These are phyloP conservation scores for Centruroides sculpturatus DNA, from an alignment of 1,140 invertebrate species.

Conservation along the genomic window DNA sequence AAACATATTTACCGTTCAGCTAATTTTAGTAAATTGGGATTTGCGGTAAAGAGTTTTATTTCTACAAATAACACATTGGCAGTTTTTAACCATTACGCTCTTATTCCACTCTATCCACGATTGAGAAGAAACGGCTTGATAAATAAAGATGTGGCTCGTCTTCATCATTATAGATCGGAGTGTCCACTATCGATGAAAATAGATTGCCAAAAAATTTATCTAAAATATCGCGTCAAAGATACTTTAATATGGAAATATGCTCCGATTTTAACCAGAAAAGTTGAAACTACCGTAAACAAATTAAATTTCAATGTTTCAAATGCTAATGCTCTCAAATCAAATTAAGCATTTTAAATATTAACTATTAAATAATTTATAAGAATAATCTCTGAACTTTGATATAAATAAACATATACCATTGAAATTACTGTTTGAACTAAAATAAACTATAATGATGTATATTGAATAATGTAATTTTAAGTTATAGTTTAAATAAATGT, in stretches of 20 bases:
- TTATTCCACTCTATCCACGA: slow-evolving; percentile 40
- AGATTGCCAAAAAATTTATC: slow-evolving; percentile 15
- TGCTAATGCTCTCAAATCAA: too few relatives aligned
- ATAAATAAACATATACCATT: too few relatives aligned
- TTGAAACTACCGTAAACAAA: too few relatives aligned
- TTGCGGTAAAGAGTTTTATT: slow-evolving; percentile 55
- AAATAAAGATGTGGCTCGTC: slow-evolving; percentile 32
- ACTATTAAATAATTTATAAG: too few relatives aligned
- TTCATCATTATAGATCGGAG: slow-evolving; percentile 40
- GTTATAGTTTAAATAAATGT: too few relatives aligned
- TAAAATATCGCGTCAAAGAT: slow-evolving; percentile 13
- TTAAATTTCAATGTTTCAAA: too few relatives aligned
- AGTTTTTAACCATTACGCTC: slow-evolving; percentile 57
- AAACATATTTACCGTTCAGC: slow-evolving; percentile 31
- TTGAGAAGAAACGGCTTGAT: slow-evolving; percentile 36
- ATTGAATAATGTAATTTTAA: too few relatives aligned
- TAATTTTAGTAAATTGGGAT: slow-evolving; percentile 41
- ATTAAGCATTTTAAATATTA: too few relatives aligned
- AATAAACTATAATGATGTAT: too few relatives aligned
- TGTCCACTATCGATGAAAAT: slow-evolving; percentile 23
- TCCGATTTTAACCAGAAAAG: too few relatives aligned
- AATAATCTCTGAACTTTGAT: too few relatives aligned
- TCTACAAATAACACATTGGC: slow-evolving; percentile 44
- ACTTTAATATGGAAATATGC: slow-evolving; percentile 8
- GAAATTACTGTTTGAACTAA: too few relatives aligned